Conservation (phyloP, 92 coral and sea anemone genomes). For the Heliopora coerulea region DNA sequence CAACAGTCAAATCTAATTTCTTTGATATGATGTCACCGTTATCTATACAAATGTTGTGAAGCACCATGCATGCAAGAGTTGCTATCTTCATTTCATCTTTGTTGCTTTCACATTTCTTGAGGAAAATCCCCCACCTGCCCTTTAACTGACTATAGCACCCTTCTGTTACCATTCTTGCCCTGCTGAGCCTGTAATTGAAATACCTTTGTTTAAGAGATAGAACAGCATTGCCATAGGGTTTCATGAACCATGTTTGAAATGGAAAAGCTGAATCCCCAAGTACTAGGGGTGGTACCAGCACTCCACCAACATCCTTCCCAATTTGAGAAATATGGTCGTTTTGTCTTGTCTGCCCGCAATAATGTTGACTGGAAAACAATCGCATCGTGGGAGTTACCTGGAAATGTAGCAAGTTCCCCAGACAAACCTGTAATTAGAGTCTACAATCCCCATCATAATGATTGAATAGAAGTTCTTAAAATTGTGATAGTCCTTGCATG, state of each 20-base stretch:
- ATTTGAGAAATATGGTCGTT: constrained; percentile 13
- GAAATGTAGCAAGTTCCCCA: constrained; percentile 66
- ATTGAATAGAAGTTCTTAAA: constrained; percentile 57
- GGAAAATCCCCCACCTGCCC: constrained; percentile 47
- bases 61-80: constrained; percentile 47
- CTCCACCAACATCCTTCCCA: constrained; percentile 22
- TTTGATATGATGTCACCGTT: constrained; percentile 32
- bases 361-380: constrained; percentile 59
- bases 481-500: constrained; percentile 65
- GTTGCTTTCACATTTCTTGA: constrained; percentile 39
- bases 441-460: constrained; percentile 60
- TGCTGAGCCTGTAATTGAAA: constrained; percentile 41
- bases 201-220: constrained; percentile 20
- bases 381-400: constrained; percentile 66
- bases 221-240: constrained; percentile 34
- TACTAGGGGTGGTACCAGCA: constrained; percentile 26
- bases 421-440: constrained; percentile 58
- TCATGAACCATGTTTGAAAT: constrained; percentile 32
- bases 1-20: constrained; percentile 48
- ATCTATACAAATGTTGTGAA: constrained; percentile 51
- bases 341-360: constrained; percentile 39
- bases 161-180: constrained; percentile 42
- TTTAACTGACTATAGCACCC: constrained; percentile 46
- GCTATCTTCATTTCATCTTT: constrained; percentile 33
- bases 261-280: constrained; percentile 47